These are phyloP conservation scores for Lasiurus borealis DNA, from an alignment of 2,113 vertebrate genomes.

Conservation along the genomic window DNA sequence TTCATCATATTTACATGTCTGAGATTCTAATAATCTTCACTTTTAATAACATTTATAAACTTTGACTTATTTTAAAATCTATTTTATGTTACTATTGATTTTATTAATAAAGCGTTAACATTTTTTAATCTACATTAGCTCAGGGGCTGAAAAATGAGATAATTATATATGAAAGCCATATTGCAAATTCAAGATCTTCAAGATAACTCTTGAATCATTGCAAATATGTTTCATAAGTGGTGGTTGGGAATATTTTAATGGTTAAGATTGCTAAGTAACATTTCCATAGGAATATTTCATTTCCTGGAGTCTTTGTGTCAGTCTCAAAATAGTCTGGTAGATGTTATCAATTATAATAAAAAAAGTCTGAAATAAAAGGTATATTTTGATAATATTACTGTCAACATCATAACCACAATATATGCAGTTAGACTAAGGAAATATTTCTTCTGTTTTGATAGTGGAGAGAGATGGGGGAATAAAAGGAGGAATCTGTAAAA, in stretches of 20 bases:
- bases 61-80: conserved; percentile 9
- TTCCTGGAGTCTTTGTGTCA: not conserved
- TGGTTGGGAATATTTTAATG: not conserved
- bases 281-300: not conserved
- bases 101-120: conserved; percentile 3
- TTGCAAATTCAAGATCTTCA: not conserved
- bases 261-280: not conserved
- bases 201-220: not conserved
- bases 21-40: not conserved
- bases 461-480: not conserved
- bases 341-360: not conserved
- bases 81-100: conserved; percentile 20
- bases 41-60: not conserved
- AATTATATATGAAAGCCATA: not conserved
- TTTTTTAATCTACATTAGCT: not conserved
- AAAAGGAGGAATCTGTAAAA: not conserved
- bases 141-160: not conserved
- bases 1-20: not conserved
- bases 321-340: not conserved
- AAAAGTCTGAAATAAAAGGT: not conserved
- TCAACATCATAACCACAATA: not conserved
- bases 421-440: not conserved
- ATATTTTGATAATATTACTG: not conserved
- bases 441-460: conserved; percentile 17
- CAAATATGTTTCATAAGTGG: not conserved